These are phyloP conservation scores for Apomyelois bistriatella DNA, from an alignment of 2,888 invertebrate species.

Conservation along the genomic window DNA sequence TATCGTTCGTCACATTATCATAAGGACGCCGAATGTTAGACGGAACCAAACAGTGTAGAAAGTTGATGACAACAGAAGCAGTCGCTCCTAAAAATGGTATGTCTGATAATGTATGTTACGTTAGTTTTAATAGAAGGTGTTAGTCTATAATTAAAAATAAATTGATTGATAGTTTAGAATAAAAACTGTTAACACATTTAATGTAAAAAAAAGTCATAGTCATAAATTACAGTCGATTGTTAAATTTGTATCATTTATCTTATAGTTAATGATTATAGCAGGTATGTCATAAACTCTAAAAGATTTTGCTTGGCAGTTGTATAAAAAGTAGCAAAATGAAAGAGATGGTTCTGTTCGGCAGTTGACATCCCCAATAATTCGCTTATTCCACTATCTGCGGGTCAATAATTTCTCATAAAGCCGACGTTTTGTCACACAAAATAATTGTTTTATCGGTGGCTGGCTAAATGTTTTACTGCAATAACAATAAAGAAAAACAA, in stretches of 20 bases:
- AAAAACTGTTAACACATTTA: too few species aligned
- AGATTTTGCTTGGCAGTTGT: not conserved
- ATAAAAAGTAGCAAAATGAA: not conserved
- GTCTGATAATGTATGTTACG: too few species aligned
- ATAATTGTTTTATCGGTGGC: conserved; percentile 73
- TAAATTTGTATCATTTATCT: too few species aligned
- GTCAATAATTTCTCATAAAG: conserved; percentile 79
- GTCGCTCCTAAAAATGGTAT: too few species aligned
- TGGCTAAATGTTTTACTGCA: conserved; percentile 76
- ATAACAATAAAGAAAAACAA: conserved; percentile 79
- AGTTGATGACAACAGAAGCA: not conserved
- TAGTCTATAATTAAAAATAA: too few species aligned
- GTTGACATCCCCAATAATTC: conserved; percentile 63
- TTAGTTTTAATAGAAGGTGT: too few species aligned
- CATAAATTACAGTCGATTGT: too few species aligned
- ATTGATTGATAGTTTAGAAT: too few species aligned
- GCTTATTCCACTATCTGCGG: conserved; percentile 76
- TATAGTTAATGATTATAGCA: too few species aligned
- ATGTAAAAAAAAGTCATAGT: too few species aligned
- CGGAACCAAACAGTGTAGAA: conserved; percentile 27
- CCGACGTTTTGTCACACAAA: conserved; percentile 79
- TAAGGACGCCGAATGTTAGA: conserved; percentile 49
- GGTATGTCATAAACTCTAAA: too few species aligned
- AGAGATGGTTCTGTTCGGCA: conserved; percentile 46
- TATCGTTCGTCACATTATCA: conserved; percentile 76